Evolutionary conservation across 2,113 vertebrate species (phyloP).

Genomic region (Verasper variegatus): DNA sequence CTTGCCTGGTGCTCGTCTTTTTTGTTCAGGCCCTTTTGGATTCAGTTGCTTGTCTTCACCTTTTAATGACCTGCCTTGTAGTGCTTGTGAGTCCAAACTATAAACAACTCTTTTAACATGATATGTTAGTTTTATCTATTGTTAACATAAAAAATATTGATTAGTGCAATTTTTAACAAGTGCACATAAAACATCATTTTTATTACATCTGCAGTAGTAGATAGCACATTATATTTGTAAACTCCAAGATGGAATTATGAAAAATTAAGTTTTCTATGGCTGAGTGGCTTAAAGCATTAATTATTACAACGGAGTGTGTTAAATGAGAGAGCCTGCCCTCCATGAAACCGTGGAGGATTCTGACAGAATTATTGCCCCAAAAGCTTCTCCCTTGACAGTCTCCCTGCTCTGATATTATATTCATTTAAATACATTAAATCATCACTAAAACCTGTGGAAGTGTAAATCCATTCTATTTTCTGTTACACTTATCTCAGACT

Average conservation of each 20-base stretch:
- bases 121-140: neutral
- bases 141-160: neutral
- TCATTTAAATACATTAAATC: slow-evolving; percentile 78
- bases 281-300: slow-evolving; percentile 74
- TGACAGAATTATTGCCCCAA: slow-evolving; percentile 72
- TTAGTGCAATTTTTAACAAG: neutral
- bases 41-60: neutral
- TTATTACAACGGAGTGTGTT: slow-evolving; percentile 68
- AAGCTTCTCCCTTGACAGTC: slow-evolving; percentile 68
- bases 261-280: slow-evolving; percentile 60
- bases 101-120: neutral
- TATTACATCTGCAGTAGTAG: neutral
- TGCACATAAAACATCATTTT: slow-evolving; percentile 1
- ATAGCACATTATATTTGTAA: slow-evolving; percentile 16
- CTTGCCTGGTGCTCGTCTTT: neutral
- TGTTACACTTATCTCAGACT: slow-evolving; percentile 70
- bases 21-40: neutral
- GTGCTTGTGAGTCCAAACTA: neutral
- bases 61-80: neutral
- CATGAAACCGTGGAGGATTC: slow-evolving; percentile 70
- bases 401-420: slow-evolving; percentile 69
- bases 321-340: slow-evolving; percentile 70
- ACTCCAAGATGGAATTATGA: slow-evolving; percentile 59
- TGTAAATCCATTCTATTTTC: slow-evolving; percentile 72
- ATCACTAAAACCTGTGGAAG: slow-evolving; percentile 69